Base-by-base conservation (phyloP, 2,797 vertebrate species). In the Pangasius krempfi region DNA sequence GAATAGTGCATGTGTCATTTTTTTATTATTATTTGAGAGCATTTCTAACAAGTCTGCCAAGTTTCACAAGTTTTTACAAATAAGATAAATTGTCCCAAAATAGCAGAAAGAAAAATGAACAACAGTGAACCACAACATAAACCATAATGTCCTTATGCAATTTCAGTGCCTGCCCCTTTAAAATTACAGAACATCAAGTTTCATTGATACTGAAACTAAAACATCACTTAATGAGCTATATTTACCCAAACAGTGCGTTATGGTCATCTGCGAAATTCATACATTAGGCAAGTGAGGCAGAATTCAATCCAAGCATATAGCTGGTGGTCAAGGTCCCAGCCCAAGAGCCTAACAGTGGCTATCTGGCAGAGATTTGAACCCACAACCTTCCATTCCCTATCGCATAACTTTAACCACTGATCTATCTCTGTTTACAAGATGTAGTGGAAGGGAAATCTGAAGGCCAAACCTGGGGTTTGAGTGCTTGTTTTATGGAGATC, bases 401-500 rank as follows among this genome's bases (percentile, higher is more conserved):
- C 2, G 13, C 47, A 52, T 27, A 52, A 18, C 75, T 0, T 30
- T 66, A 84, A 47, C 27, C 40, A 66, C 40, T 2, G 16, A 64
- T 25, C 58, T 22, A 58, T 58, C 78, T 80, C 33, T 81, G 79
- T 33, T 83, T 30, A 9, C 10, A 66, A 66, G 27, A 84, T 50
- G 44, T 50, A 70, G 10, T 20, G n/a, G 47, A 54, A 54, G 37
- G 3, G n/a, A 83, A 25, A 7, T 22, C 44, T 84, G n/a, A 84
- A 50, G 82, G 47, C 5, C 18, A 68, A 84, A 50, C 9, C n/a
- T 54, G n/a, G 64, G 64, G 10, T 84, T 84, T 5, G 62, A 70
- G 83, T 70, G 64, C 47, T 84, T 70, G 64, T 14, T 84, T 84
- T 84, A 84, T 52, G 7, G 64, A 82, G 44, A 86, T 72, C 70